Conservation (phyloP, 2,888 invertebrate species). For the Amorpha juglandis region DNA sequence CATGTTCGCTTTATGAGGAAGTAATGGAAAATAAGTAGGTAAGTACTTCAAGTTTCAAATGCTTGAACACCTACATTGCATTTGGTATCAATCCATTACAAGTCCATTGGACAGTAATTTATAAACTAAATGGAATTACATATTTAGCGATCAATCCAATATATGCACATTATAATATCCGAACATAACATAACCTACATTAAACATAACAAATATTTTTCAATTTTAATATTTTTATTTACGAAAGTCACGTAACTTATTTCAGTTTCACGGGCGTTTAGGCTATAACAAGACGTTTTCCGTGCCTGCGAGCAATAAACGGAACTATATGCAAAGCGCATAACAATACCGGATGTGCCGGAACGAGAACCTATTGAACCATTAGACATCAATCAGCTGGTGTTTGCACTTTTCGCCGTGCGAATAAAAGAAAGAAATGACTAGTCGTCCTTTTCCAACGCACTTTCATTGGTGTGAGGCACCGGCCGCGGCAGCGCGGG, state of each 20-base stretch:
- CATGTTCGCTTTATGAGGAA: constrained; percentile 45
- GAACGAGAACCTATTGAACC: constrained; percentile 39
- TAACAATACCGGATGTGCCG: constrained; percentile 30
- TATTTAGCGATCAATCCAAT: not conserved
- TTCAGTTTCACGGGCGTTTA: not conserved
- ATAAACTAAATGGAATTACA: not conserved
- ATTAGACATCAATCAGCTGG: constrained; percentile 64
- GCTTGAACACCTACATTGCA: not conserved
- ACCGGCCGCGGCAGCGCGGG: constrained; percentile 41
- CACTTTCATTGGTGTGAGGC: constrained; percentile 70
- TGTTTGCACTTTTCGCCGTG: constrained; percentile 57
- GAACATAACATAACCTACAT: not conserved
- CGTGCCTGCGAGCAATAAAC: not conserved
- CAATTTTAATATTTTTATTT: constrained; percentile 5
- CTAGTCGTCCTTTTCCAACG: constrained; percentile 73
- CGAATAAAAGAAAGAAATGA: constrained; percentile 75
- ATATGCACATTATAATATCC: not conserved
- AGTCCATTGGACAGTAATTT: not conserved
- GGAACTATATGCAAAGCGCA: constrained; percentile 1
- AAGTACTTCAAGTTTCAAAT: constrained; percentile 23
- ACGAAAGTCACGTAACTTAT: not conserved
- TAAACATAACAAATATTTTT: constrained; percentile 7
- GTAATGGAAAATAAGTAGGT: constrained; percentile 38
- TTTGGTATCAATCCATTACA: not conserved
- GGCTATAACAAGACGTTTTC: not conserved